A percentile compares a stretch with the other conserved stretches of the same genome.
Evolutionary conservation across 2,113 vertebrate species (phyloP).

Genomic region (Perccottus glenii): DNA sequence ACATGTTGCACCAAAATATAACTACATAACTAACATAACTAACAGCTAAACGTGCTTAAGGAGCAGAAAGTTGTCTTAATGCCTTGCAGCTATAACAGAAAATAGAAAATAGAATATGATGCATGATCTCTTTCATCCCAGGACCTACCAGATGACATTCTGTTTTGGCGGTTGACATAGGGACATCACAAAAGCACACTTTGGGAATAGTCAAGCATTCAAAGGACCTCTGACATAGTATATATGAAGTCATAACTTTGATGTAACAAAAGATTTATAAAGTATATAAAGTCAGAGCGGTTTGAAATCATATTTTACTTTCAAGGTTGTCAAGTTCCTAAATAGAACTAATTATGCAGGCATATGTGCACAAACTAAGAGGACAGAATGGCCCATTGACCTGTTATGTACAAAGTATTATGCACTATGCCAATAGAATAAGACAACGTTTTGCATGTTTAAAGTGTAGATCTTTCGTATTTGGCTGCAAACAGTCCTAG

Average conservation of each 20-base stretch:
- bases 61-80: conserved; percentile 41
- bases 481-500: conserved; percentile 31
- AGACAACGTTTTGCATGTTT: background rate
- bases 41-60: conserved; percentile 32
- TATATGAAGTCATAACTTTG: too few relatives aligned
- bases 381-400: background rate
- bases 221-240: conserved; percentile 16
- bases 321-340: too few relatives aligned
- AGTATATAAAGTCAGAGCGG: too few relatives aligned
- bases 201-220: conserved; percentile 27
- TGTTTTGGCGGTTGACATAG: conserved; percentile 12
- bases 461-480: background rate
- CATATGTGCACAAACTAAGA: too few relatives aligned
- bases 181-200: conserved; percentile 20
- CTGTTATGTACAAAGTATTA: background rate
- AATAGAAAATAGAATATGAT: conserved; percentile 25
- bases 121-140: background rate
- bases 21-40: too few relatives aligned
- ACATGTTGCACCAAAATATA: conserved; percentile 45
- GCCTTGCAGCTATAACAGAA: conserved; percentile 24
- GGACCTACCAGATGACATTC: conserved; percentile 19
- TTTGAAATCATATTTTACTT: too few relatives aligned
- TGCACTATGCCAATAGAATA: background rate
- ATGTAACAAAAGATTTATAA: too few relatives aligned
- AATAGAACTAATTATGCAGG: too few relatives aligned